phyloP scores from a whole-genome alignment of 2,113 vertebrate genomes.

The Bucco capensis region DNA sequence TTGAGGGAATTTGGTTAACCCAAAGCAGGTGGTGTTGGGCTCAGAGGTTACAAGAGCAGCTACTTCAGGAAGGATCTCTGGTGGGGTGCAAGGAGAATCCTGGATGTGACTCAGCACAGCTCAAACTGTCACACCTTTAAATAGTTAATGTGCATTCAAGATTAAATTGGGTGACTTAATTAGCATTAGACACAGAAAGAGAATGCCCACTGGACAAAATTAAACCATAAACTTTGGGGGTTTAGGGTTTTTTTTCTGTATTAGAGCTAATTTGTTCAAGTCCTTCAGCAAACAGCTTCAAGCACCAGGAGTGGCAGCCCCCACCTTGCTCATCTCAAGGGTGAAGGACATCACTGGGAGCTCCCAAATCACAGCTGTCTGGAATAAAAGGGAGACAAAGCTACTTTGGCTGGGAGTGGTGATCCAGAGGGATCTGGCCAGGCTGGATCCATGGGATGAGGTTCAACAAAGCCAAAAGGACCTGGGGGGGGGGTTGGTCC shows the following conservation, averaged over 20 bases:
- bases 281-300: background rate
- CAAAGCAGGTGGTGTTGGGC: too few relatives aligned
- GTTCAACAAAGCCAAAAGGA: too few relatives aligned
- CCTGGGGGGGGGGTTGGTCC: too few relatives aligned
- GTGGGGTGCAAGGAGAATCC: background rate
- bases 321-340: rapidly evolving
- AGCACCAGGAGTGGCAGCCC: background rate
- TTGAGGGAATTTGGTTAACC: background rate
- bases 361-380: background rate
- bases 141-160: background rate
- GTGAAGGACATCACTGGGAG: background rate
- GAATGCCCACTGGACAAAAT: background rate
- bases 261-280: background rate
- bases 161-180: background rate
- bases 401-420: too few relatives aligned
- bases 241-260: background rate
- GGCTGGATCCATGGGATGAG: too few relatives aligned
- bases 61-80: background rate
- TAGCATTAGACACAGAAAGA: background rate
- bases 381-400: background rate
- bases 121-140: background rate
- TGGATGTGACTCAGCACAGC: rapidly evolving
- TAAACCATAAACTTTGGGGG: too few relatives aligned
- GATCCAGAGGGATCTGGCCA: too few relatives aligned
- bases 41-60: background rate